These are phyloP conservation scores for Conus betulinus DNA, from an alignment of 1,140 invertebrate genomes.

Conservation along the genomic window DNA sequence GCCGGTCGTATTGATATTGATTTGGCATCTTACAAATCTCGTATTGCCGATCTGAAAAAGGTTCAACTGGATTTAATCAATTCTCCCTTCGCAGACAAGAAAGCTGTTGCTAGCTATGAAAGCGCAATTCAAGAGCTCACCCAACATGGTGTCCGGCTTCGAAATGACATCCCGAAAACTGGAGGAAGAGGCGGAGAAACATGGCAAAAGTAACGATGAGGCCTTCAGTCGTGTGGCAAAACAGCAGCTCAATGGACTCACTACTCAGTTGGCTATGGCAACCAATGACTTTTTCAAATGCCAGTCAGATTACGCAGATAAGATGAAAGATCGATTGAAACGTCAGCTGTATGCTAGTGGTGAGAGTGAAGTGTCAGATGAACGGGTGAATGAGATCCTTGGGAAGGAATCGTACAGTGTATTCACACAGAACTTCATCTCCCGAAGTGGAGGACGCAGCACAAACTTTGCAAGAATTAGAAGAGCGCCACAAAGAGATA, in stretches of 20 bases:
- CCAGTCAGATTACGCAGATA: slow-evolving; percentile 63
- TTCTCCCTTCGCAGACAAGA: slow-evolving; percentile 50
- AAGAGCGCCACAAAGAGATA: slow-evolving; percentile 77
- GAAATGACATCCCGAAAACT: slow-evolving; percentile 48
- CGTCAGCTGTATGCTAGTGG: slow-evolving; percentile 49
- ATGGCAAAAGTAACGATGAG: slow-evolving; percentile 42
- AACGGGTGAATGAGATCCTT: slow-evolving; percentile 48
- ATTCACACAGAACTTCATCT: slow-evolving; percentile 58
- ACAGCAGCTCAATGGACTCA: slow-evolving; percentile 57
- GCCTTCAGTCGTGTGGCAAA: slow-evolving; percentile 50
- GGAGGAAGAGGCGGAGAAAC: slow-evolving; percentile 48
- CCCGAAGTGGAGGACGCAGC: slow-evolving; percentile 58
- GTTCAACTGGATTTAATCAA: slow-evolving; percentile 55
- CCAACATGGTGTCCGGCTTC: slow-evolving; percentile 37
- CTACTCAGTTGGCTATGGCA: slow-evolving; percentile 48
- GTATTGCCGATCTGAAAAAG: slow-evolving; percentile 52
- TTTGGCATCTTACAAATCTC: slow-evolving; percentile 45
- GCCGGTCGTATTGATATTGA: slow-evolving; percentile 52
- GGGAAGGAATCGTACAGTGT: slow-evolving; percentile 52
- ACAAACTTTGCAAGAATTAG: slow-evolving; percentile 69
- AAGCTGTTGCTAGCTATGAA: slow-evolving; percentile 40
- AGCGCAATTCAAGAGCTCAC: slow-evolving; percentile 33
- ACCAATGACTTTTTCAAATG: slow-evolving; percentile 58
- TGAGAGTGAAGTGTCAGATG: slow-evolving; percentile 36
- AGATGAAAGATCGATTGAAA: slow-evolving; percentile 53